A percentile compares a stretch with the other conserved stretches of the same genome.
Evolutionary conservation across 2,888 invertebrate genomes (phyloP).

Genomic region (Stenurella melanura): DNA sequence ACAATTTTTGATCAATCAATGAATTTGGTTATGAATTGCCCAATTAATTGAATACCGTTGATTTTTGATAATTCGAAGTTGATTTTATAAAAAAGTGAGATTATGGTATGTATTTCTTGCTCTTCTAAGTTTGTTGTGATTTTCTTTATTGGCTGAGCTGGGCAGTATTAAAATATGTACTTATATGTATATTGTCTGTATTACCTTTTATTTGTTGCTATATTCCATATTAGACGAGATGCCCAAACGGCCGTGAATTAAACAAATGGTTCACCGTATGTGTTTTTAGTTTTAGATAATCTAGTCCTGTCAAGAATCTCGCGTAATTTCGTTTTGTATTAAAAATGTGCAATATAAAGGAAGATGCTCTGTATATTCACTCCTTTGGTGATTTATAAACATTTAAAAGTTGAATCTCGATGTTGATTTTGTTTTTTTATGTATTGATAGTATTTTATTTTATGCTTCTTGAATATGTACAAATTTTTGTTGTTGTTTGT

Average conservation of each 20-base stretch:
- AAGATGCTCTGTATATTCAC: conserved; percentile 33
- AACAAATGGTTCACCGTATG: background rate
- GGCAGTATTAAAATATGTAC: conserved; percentile 2
- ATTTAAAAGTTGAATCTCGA: conserved; percentile 28
- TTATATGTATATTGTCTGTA: background rate
- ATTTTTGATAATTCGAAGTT: no score
- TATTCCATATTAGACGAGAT: background rate
- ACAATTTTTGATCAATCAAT: no score
- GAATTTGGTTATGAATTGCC: no score
- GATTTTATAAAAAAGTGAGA: background rate
- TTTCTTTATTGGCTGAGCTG: background rate
- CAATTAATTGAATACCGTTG: no score
- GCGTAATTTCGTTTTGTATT: conserved; percentile 20
- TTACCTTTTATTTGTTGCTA: background rate
- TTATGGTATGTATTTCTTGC: background rate
- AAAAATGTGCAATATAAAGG: conserved; percentile 7
- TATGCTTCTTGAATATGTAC: conserved; percentile 19
- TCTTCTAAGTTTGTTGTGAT: background rate
- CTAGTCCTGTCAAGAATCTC: conserved; percentile 34
- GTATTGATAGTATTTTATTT: background rate
- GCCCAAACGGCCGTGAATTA: background rate
- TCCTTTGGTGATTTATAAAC: conserved; percentile 10
- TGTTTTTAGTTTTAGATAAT: conserved; percentile 21
- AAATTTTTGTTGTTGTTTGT: conserved; percentile 28
- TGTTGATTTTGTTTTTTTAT: conserved; percentile 19